Conservation (phyloP, 2,888 invertebrate species). For the Spicauda simplicius region DNA sequence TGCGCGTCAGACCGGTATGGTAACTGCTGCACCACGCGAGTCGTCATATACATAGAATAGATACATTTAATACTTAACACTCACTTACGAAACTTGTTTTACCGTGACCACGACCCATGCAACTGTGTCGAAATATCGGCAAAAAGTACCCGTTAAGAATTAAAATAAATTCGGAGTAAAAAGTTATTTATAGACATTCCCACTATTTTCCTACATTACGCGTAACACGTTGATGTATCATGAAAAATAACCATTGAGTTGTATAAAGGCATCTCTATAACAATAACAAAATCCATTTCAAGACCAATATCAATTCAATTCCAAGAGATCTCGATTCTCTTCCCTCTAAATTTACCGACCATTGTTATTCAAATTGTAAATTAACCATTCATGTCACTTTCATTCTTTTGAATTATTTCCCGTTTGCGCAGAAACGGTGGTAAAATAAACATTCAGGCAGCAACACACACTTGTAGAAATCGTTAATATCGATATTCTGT, state of each 20-base stretch:
- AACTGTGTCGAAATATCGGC: too few species aligned
- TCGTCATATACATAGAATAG: too few species aligned
- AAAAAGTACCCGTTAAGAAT: too few species aligned
- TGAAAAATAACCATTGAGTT: slow-evolving; percentile 5
- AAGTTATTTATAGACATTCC: too few species aligned
- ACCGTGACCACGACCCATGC: too few species aligned
- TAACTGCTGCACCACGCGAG: too few species aligned
- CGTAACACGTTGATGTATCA: background rate
- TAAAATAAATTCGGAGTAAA: too few species aligned
- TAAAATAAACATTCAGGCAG: slow-evolving; percentile 39
- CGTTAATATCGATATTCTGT: background rate
- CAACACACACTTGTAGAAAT: slow-evolving; percentile 39
- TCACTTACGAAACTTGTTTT: too few species aligned
- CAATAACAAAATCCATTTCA: slow-evolving; percentile 20
- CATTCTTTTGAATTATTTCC: slow-evolving; percentile 60
- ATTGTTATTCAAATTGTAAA: slow-evolving; percentile 75
- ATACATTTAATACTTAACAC: too few species aligned
- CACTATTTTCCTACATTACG: background rate
- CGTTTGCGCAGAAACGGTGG: slow-evolving; percentile 43
- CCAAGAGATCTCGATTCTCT: slow-evolving; percentile 39
- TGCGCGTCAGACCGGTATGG: too few species aligned
- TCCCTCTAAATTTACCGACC: slow-evolving; percentile 58
- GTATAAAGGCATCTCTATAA: slow-evolving; percentile 12
- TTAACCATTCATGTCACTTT: slow-evolving; percentile 71
- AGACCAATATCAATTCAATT: slow-evolving; percentile 43